Evolutionary conservation across 2,113 vertebrate genomes (phyloP), one percentile per base, ranked within the genome.

Genomic region (Tor tambroides): DNA sequence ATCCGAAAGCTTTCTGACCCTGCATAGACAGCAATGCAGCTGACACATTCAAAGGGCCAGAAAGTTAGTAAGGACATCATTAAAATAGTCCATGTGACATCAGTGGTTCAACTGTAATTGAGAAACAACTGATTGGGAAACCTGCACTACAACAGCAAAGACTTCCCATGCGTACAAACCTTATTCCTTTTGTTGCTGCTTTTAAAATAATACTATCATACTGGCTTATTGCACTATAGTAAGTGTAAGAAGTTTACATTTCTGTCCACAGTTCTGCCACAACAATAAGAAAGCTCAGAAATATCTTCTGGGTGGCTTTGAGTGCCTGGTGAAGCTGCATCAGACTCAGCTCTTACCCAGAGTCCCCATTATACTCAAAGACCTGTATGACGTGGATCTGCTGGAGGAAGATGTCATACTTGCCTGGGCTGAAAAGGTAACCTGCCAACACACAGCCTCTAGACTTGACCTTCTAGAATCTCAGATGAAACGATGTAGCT

Each of bases 221-320:
- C n/a, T 49, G 41, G 11, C 41, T 17, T 72, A 15, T 79, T 80
- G 7, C 10, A 41, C 43, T n/a, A 17, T 35, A 56, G 2, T 59
- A 35, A 54, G 12, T 35, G 2, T 26, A 65, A 35, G 10, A 9
- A 9, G 15, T 35, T 19, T 19, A 11, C 14, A 9, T 85, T 77
- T 79, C 3, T 5, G 0, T 56, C 43, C 10, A 17, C 88, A 99
- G 98, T 99, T 99, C 93, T 99, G 98, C 93, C 97, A 98, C 94
- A 98, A 98, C 93, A 98, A 99, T 93, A 99, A 99, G 92, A 99
- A 98, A 87, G 97, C 98, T 89, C 98, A 99, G 89, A 96, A 97
- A 90, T 99, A 99, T 89, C 96, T 99, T 74, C 91, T 99, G 89
- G 97, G 98, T 82, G 98, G 98, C 3, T 96, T 99, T 6, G 98